phyloP scores from a whole-genome alignment of 2,113 vertebrate species.

The Daphoenositta chrysoptera region DNA sequence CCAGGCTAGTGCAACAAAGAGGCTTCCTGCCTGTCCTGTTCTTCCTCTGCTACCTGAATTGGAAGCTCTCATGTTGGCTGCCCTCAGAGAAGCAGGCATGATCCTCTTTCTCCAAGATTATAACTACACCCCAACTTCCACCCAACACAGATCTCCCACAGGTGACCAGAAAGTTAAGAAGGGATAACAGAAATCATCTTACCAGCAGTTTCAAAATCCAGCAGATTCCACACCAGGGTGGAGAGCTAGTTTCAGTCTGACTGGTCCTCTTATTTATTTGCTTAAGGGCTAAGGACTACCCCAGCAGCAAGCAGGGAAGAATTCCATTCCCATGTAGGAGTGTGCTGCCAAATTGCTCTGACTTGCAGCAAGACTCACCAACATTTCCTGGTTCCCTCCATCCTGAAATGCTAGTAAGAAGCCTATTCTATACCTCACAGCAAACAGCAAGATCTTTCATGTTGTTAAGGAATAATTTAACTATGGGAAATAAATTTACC shows the following conservation, averaged over 20 bases:
- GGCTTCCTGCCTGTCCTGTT: not conserved
- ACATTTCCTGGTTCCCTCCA: not conserved
- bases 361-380: not conserved
- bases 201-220: not conserved
- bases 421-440: not conserved
- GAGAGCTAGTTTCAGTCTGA: conserved; percentile 3
- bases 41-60: not conserved
- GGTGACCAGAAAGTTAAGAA: not conserved
- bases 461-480: not conserved
- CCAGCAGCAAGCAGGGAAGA: not conserved
- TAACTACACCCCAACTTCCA: not conserved
- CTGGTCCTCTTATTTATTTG: conserved; percentile 17
- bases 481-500: not conserved
- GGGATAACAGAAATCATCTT: not conserved
- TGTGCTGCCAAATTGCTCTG: not conserved
- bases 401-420: not conserved
- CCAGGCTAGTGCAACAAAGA: not conserved
- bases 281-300: conserved; percentile 8
- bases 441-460: not conserved
- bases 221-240: conserved; percentile 9
- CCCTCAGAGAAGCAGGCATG: not conserved
- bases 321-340: not conserved
- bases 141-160: not conserved
- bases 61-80: not conserved
- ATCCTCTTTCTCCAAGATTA: not conserved